Evolutionary conservation across 2,797 vertebrate genomes (phyloP).

Genomic region (Pangasius djambal): DNA sequence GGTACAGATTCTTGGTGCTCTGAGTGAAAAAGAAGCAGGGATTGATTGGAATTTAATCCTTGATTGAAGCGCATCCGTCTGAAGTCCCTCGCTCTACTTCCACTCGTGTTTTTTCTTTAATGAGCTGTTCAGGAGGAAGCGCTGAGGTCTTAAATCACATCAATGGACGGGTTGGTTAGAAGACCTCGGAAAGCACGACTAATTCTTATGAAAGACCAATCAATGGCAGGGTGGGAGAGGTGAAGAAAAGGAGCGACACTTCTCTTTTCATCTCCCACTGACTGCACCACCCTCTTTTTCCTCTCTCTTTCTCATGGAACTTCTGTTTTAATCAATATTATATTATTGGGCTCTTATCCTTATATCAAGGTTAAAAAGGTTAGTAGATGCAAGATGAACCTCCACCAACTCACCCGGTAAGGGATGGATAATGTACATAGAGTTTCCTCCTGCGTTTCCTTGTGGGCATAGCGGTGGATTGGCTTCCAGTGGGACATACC

Average conservation of each 20-base stretch:
- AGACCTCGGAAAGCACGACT: constrained; percentile 68
- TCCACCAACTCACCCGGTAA: background rate
- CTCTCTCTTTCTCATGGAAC: constrained; percentile 61
- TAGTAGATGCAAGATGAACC: background rate
- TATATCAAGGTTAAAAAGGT: background rate
- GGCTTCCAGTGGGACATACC: background rate
- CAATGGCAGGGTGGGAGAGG: constrained; percentile 71
- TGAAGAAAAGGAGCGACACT: constrained; percentile 68
- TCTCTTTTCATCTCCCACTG: constrained; percentile 68
- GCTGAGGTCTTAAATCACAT: constrained; percentile 58
- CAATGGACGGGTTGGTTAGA: constrained; percentile 62
- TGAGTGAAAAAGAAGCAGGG: constrained; percentile 9
- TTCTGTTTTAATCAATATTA: constrained; percentile 21
- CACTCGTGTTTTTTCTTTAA: constrained; percentile 32
- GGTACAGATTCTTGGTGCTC: background rate
- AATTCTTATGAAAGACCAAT: constrained; percentile 77
- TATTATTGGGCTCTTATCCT: background rate
- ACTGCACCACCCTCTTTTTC: constrained; percentile 53
- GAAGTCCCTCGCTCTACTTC: constrained; percentile 27
- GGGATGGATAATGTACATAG: background rate
- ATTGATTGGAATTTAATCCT: constrained; percentile 45
- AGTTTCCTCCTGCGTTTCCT: background rate
- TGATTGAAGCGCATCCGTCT: constrained; percentile 43
- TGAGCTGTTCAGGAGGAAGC: constrained; percentile 55
- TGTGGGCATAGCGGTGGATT: background rate